Base-by-base conservation (phyloP, 2,888 invertebrate genomes). In the Mythimna pallens region DNA sequence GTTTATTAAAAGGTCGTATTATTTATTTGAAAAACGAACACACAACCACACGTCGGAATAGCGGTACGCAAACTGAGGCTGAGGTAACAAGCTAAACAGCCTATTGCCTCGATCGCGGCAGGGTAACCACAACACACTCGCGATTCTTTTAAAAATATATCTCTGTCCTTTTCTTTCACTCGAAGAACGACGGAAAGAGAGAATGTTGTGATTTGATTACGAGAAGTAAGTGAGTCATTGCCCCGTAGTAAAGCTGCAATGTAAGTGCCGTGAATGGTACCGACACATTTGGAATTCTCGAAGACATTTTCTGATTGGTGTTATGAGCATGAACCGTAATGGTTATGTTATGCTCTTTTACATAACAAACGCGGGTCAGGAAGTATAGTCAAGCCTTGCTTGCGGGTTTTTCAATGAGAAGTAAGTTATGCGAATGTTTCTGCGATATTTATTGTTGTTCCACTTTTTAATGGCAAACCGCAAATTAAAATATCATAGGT, bases 201-300 rank as follows among this genome's bases (percentile, higher is more conserved):
- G 17, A 50, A 78, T 83, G 81, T 81, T 86, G 81, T 86, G 86
- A 83, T 83, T 84, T 82, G 75, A 79, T 84, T 78, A 83, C 76
- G 80, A 86, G 84, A 81, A 78, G 63, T 65, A 78, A 63, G 76
- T 87, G 86, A 86, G 87, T 87, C 87, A 87, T 83, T 86, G 86
- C 78, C 80, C 84, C 73, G 81, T 87, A 81, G 84, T 87, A 83
- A 83, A 80, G 69, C 73, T 66, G 82, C 80, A 76, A 73, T 74
- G 62, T 76, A 72, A 70, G 66, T 65, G 61, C 63, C 58, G 63
- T 62, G 79, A 79, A 73, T 77, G 71, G 78, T 83, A 72, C 74
- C 70, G 55, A 84, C 62, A 70, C 70, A 61, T 73, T 69, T 30
- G 64, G 62, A 73, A 71, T 77, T 74, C 72, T 71, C 47, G 67